Conservation (phyloP, 2,888 invertebrate species). For the Heliconius cydno region DNA sequence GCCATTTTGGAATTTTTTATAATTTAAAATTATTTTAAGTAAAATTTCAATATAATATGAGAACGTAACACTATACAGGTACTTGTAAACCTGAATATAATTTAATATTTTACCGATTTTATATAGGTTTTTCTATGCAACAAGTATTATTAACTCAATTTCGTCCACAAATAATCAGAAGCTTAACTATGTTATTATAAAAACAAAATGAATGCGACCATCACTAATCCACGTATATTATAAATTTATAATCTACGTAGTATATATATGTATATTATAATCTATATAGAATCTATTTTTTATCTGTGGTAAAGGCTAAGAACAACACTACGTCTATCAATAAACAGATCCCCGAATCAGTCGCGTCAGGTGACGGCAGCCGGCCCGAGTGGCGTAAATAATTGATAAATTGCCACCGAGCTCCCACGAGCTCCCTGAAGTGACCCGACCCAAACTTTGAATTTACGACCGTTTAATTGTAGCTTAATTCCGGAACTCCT, state of each 20-base stretch:
- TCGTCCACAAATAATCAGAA: neutral
- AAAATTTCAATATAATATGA: neutral
- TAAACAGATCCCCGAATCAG: slow-evolving; percentile 59
- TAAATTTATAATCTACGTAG: slow-evolving; percentile 1
- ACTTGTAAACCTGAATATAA: no score
- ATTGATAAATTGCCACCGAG: slow-evolving; percentile 83
- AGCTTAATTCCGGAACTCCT: slow-evolving; percentile 80
- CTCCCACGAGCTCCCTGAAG: slow-evolving; percentile 75
- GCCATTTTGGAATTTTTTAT: neutral
- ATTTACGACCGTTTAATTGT: slow-evolving; percentile 83
- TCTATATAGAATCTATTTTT: neutral
- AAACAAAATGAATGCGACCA: neutral
- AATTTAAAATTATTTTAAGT: neutral
- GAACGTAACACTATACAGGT: neutral
- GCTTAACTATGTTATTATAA: neutral
- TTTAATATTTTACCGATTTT: no score
- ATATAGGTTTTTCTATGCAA: no score
- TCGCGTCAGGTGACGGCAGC: slow-evolving; percentile 56
- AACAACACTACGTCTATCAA: slow-evolving; percentile 50
- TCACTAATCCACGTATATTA: slow-evolving; percentile 2
- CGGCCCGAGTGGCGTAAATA: slow-evolving; percentile 80
- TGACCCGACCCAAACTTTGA: slow-evolving; percentile 75
- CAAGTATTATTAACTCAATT: neutral
- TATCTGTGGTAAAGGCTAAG: neutral
- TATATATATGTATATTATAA: slow-evolving; percentile 5